Conservation (phyloP, 2,113 vertebrate species). For the Anguilla japonica region DNA sequence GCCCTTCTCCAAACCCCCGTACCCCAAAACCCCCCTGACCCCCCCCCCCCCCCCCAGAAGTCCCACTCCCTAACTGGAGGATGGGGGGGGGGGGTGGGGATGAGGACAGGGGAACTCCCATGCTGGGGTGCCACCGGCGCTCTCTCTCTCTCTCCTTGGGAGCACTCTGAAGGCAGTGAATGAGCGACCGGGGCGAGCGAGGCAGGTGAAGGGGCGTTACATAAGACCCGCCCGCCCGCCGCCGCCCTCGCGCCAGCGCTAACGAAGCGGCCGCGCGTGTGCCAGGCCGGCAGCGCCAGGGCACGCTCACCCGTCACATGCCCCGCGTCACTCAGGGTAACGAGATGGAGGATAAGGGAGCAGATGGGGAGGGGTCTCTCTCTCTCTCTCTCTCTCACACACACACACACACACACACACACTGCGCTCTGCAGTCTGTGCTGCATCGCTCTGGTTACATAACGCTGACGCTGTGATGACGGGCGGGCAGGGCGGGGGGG, state of each 20-base stretch:
- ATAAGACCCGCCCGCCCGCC: background rate
- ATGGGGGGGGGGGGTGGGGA: too few species aligned
- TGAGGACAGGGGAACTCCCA: background rate
- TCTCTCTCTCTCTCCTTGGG: too few species aligned
- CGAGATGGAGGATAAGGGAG: background rate
- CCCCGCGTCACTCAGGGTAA: background rate
- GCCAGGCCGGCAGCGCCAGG: background rate
- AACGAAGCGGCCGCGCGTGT: background rate
- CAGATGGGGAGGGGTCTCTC: conserved; percentile 2
- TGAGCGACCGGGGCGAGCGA: background rate
- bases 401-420: background rate
- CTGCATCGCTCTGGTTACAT: background rate
- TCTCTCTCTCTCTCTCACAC: background rate
- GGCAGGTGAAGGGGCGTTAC: background rate
- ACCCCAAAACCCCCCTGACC: background rate
- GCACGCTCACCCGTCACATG: background rate
- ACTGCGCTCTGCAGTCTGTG: background rate
- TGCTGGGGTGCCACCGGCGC: background rate
- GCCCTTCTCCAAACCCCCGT: background rate
- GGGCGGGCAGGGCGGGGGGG: too few species aligned
- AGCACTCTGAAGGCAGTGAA: background rate
- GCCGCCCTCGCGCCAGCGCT: background rate
- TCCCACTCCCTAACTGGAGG: background rate
- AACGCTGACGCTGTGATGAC: background rate
- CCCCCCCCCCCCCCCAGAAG: too few species aligned